A percentile compares a stretch with the other conserved stretches of the same genome.
Evolutionary conservation across 2,797 vertebrate genomes (phyloP).

Genomic region (Orestias chungarensis): DNA sequence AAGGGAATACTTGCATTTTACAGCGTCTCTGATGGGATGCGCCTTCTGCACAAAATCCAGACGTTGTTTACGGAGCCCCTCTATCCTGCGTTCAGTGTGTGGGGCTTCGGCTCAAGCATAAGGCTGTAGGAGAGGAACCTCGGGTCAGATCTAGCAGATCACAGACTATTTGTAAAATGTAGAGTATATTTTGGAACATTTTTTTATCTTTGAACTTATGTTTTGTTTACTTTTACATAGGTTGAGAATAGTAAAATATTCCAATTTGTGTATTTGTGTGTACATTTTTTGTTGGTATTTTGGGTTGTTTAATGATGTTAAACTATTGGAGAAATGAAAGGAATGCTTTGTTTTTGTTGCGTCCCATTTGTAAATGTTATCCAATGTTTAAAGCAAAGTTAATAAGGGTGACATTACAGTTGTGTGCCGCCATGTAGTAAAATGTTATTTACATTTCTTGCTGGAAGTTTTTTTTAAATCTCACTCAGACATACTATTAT

Average conservation of each 20-base stretch:
- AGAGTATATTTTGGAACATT: not conserved
- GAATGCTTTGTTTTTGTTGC: not conserved
- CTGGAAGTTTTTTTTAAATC: not conserved
- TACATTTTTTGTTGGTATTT: not conserved
- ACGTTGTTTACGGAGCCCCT: conserved; percentile 79
- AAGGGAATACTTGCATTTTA: conserved; percentile 79
- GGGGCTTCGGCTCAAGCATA: conserved; percentile 78
- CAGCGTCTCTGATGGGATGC: conserved; percentile 76
- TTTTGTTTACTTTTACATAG: conserved; percentile 3
- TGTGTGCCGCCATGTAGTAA: not conserved
- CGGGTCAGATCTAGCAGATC: not conserved
- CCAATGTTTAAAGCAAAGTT: too few species aligned
- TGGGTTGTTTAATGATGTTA: not conserved
- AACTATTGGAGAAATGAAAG: not conserved
- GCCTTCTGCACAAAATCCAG: conserved; percentile 78
- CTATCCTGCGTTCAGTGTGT: conserved; percentile 84
- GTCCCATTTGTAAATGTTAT: too few species aligned
- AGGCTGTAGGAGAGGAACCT: conserved; percentile 50
- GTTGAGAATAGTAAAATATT: not conserved
- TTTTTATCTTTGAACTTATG: not conserved
- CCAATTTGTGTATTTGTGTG: not conserved
- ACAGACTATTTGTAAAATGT: not conserved
- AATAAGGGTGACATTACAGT: too few species aligned
- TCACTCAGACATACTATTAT: not conserved
- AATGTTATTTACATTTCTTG: not conserved